Base-by-base conservation (phyloP, 1,140 invertebrate genomes). In the Gryllus bimaculatus region DNA sequence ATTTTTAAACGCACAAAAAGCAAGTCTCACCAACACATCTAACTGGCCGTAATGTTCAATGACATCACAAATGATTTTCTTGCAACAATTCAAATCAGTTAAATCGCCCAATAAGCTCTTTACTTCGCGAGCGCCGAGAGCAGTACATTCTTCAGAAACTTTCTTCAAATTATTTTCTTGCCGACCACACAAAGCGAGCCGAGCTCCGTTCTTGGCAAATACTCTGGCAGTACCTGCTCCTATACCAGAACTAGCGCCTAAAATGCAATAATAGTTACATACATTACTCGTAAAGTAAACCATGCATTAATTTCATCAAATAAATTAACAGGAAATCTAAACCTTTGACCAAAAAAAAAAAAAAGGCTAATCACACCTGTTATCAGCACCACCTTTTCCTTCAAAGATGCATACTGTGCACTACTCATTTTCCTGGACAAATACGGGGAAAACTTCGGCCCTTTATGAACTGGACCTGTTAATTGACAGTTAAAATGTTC, bases 241-340 rank as follows among this genome's bases (percentile, higher is more conserved):
- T 81, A 96, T 96, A 2, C 95, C 95, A 48, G 94, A 95, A 85
- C 93, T 94, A 1, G 95, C 94, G 78, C 95, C 94, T 79, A 78
- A 54, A 54, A 54, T 8, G 15, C 8, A 54, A 54, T 15, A 54
- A 8, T 8, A 54, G 8, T 8, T 15, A 54, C 8, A 54, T 8
- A 54, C 49, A 54, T 54, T 8, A 54, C 8, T 54, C 49, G 15
- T 8, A 54, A 8, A 54, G 15, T 54, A 8, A 54, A 54, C 8
- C 49, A 54, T 54, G 49, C 8, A 54, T 54, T 54, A 54, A 54
- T 54, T 54, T 54, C 49, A 54, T 54, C 8, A 54, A 8, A 8
- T 54, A 54, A 54, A 8, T 54, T 54, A 8, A 54, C 49, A 54
- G 15, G 8, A 54, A 54, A 15, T 54, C 15, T 15, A 54, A 8